Percentiles rank a stretch among this genome's conserved stretches.
Conservation (phyloP, 2,113 vertebrate species). For the Strix aluco region DNA sequence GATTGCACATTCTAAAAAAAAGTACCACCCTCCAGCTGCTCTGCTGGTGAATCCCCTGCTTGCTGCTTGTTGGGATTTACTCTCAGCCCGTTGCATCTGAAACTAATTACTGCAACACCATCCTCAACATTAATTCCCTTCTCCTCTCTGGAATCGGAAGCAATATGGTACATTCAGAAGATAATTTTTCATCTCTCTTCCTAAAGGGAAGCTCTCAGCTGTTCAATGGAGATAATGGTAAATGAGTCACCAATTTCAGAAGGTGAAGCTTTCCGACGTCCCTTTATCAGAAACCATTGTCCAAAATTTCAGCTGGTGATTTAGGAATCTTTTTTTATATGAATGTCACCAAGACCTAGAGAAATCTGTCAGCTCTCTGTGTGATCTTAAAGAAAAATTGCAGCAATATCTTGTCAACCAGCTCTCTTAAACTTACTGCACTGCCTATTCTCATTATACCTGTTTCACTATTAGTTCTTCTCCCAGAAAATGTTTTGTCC, state of each 20-base stretch:
- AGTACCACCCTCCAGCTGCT: slow-evolving; percentile 48
- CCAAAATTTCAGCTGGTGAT: slow-evolving; percentile 65
- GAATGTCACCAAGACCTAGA: slow-evolving; percentile 55
- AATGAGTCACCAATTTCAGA: slow-evolving; percentile 51
- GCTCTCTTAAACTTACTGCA: slow-evolving; percentile 29
- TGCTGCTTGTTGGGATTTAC: slow-evolving; percentile 59
- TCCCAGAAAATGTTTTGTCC: neutral
- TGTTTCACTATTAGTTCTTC: neutral
- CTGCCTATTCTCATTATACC: slow-evolving; percentile 23
- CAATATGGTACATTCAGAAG: slow-evolving; percentile 49
- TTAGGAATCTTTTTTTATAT: slow-evolving; percentile 58
- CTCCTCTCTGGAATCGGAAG: slow-evolving; percentile 44
- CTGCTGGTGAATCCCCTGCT: slow-evolving; percentile 44
- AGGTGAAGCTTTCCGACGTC: slow-evolving; percentile 42
- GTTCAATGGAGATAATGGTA: slow-evolving; percentile 26
- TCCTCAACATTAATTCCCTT: slow-evolving; percentile 40
- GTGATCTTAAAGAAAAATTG: slow-evolving; percentile 65
- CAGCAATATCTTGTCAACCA: slow-evolving; percentile 48
- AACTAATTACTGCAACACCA: slow-evolving; percentile 36
- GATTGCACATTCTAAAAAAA: slow-evolving; percentile 17
- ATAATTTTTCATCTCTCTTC: slow-evolving; percentile 49
- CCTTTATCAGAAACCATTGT: slow-evolving; percentile 57
- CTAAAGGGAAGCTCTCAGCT: slow-evolving; percentile 7
- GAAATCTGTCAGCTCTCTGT: slow-evolving; percentile 58
- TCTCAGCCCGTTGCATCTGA: slow-evolving; percentile 10